Conservation (phyloP, 2,113 vertebrate genomes). For the Polyodon spathula region DNA sequence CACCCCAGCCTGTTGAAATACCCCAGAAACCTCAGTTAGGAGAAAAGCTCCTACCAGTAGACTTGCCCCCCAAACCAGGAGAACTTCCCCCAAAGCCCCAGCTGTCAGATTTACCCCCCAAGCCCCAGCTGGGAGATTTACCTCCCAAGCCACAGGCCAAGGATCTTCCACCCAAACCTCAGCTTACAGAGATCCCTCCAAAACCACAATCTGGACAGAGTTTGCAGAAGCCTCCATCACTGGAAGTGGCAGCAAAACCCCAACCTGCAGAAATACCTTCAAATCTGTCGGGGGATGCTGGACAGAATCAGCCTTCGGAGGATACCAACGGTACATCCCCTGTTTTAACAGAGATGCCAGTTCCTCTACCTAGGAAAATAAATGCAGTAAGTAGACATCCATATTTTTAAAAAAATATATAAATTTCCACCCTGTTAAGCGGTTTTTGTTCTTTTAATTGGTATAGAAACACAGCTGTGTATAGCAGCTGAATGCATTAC, state of each 20-base stretch:
- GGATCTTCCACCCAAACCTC: slow-evolving; percentile 90
- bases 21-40: slow-evolving; percentile 70
- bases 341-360: slow-evolving; percentile 73
- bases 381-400: slow-evolving; percentile 67
- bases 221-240: slow-evolving; percentile 52
- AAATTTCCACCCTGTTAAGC: too few relatives aligned
- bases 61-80: slow-evolving; percentile 87
- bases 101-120: slow-evolving; percentile 85
- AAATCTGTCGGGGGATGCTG: slow-evolving; percentile 48
- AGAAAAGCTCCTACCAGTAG: slow-evolving; percentile 72
- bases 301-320: slow-evolving; percentile 67
- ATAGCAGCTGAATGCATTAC: too few relatives aligned
- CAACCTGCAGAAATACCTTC: slow-evolving; percentile 60
- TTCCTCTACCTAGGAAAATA: slow-evolving; percentile 90
- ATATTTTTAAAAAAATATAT: too few relatives aligned
- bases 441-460: not conserved
- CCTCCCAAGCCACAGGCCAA: slow-evolving; percentile 92
- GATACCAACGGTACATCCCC: slow-evolving; percentile 73
- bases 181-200: slow-evolving; percentile 70
- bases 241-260: slow-evolving; percentile 61
- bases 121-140: slow-evolving; percentile 86
- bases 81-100: slow-evolving; percentile 90
- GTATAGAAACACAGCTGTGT: not conserved
- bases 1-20: slow-evolving; percentile 52
- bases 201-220: slow-evolving; percentile 64